Conservation (phyloP, 2,797 vertebrate species). For the Danio aesculapii region DNA sequence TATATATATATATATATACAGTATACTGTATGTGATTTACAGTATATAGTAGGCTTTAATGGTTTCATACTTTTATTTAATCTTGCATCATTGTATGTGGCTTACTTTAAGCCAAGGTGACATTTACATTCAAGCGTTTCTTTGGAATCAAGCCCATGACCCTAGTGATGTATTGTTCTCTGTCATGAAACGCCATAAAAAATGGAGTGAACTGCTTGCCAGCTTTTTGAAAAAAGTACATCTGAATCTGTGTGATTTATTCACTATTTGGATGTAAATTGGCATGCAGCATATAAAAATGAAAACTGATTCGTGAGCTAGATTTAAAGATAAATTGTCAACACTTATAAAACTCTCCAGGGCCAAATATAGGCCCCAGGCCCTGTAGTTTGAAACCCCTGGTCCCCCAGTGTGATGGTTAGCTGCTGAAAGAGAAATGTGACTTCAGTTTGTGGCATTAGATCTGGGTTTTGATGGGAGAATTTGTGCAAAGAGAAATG, state of each 20-base stretch:
- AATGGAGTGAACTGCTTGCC: background rate
- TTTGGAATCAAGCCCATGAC: background rate
- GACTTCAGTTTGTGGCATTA: conserved; percentile 11
- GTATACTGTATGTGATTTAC: background rate
- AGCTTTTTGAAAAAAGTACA: background rate
- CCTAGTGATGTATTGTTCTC: background rate
- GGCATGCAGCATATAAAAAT: background rate
- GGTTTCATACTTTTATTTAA: background rate
- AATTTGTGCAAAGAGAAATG: conserved; percentile 17
- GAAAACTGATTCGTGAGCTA: background rate
- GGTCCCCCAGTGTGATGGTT: background rate
- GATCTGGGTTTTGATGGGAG: background rate
- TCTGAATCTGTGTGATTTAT: background rate
- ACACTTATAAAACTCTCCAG: background rate
- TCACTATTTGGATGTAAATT: background rate
- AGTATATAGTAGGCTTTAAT: background rate
- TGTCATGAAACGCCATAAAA: background rate
- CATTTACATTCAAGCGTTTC: background rate
- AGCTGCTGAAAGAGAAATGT: background rate
- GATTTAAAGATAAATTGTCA: background rate
- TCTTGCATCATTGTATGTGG: background rate
- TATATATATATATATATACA: no score
- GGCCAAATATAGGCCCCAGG: background rate
- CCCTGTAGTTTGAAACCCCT: background rate
- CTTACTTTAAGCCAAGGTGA: background rate